Evolutionary conservation across 2,797 vertebrate genomes (phyloP), one percentile per base, ranked within the genome.

Genomic region (Gila robusta): DNA sequence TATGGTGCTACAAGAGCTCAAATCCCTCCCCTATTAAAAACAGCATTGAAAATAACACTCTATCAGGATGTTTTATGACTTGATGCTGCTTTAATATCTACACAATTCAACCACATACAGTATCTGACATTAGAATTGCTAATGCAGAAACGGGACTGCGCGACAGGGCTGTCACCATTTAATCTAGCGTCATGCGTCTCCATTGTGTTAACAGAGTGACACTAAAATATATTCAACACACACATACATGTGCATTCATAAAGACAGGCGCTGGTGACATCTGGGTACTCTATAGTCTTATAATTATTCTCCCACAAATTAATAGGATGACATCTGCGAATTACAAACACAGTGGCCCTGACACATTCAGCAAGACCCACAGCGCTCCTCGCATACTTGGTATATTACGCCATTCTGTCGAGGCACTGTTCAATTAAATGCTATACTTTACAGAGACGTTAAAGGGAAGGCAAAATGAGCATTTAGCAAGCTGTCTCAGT

Each of bases 51-150:
- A 90, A 90, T 92, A 92, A 92, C 88, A 91, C 88, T 90, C 88
- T 74, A 21, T 4, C 47, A 49, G 47, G 14, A 49, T 16, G 47
- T 49, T 49, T 49, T 49, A 49, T 49, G 47, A 19, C 84, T 90
- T 82, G 70, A 76, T 59, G 86, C 85, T 82, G 83, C 76, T 89
- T 89, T 93, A 92, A 93, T 91, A 90, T 89, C 87, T 88, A 71
- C 91, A 87, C 93, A 93, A 93, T 94, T 93, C 92, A 88, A 86
- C 87, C 89, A 89, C 88, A 88, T 89, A n/a, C n/a, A n/a, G n/a
- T n/a, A 90, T 92, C 88, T 37, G 83, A 90, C 90, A 89, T 93
- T 93, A 87, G 89, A 92, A 91, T 93, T 89, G 88, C 92, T 93
- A 94, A 95, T 95, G 91, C 88, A 74, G 91, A 91, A 89, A 92